phyloP scores from a whole-genome alignment of 2,888 invertebrate genomes.

The Euspilapteryx auroguttella region DNA sequence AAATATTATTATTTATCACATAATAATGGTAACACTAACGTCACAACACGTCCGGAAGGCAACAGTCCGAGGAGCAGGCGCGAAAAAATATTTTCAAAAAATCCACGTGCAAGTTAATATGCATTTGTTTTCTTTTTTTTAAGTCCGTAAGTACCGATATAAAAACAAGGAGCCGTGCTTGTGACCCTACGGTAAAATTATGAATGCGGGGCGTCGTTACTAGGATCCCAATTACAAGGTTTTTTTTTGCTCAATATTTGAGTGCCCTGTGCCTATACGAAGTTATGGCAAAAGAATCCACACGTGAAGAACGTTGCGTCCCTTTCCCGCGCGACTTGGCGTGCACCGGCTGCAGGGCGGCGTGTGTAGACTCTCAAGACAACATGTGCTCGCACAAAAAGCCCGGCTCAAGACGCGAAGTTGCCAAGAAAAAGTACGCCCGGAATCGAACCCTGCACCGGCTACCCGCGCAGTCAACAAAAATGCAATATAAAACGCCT shows the following conservation, averaged over 20 bases:
- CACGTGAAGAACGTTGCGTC: slow-evolving; percentile 43
- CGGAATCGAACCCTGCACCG: slow-evolving; percentile 16
- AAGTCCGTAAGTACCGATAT: slow-evolving; percentile 32
- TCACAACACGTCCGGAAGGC: slow-evolving; percentile 60
- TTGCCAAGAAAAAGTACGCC: slow-evolving; percentile 15
- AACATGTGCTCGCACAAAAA: slow-evolving; percentile 44
- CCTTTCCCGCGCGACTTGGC: slow-evolving; percentile 37
- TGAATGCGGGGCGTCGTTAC: slow-evolving; percentile 55
- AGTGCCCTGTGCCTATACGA: slow-evolving; percentile 50
- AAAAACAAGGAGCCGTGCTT: slow-evolving; percentile 45
- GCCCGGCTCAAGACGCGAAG: slow-evolving; percentile 27
- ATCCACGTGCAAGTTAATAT: slow-evolving; percentile 48
- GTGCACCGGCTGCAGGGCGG: slow-evolving; percentile 35
- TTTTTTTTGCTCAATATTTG: slow-evolving; percentile 57
- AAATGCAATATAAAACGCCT: slow-evolving; percentile 47
- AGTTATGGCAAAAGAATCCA: slow-evolving; percentile 32
- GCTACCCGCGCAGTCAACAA: slow-evolving; percentile 34
- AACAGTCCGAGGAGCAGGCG: slow-evolving; percentile 51
- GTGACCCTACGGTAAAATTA: slow-evolving; percentile 56
- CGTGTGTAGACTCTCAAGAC: slow-evolving; percentile 20
- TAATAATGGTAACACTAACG: slow-evolving; percentile 52
- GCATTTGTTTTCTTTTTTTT: slow-evolving; percentile 26
- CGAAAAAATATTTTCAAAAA: slow-evolving; percentile 51
- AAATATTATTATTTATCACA: slow-evolving; percentile 48
- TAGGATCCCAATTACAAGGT: slow-evolving; percentile 56